Evolutionary conservation across 2,888 invertebrate species (phyloP).

Genomic region (Sesia bembeciformis): DNA sequence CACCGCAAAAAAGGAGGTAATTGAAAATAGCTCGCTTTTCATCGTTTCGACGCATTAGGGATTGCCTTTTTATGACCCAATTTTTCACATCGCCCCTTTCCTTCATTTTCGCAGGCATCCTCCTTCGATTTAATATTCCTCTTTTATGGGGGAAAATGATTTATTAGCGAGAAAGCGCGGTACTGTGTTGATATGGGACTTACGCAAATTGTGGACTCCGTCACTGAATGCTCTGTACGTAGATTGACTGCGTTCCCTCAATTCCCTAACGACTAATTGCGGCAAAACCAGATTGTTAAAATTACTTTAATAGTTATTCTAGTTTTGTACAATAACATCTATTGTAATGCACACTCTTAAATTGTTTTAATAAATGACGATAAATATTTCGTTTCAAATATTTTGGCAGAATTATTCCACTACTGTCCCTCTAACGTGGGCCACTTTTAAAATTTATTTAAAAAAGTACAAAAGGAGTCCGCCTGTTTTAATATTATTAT

Average conservation of each 20-base stretch:
- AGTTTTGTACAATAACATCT: too few relatives aligned
- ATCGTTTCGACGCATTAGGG: constrained; percentile 42
- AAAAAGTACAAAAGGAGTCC: too few relatives aligned
- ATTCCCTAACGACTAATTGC: background rate
- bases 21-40: constrained; percentile 49
- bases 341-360: too few relatives aligned
- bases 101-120: constrained; percentile 39
- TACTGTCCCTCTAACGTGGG: too few relatives aligned
- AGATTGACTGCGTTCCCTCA: constrained; percentile 5
- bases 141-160: constrained; percentile 54
- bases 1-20: constrained; percentile 16
- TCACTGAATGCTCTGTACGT: constrained; percentile 1
- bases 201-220: constrained; percentile 27
- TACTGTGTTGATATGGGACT: constrained; percentile 34
- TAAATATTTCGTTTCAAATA: too few relatives aligned
- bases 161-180: constrained; percentile 37
- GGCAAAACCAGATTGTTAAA: too few relatives aligned
- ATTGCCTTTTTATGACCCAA: constrained; percentile 59
- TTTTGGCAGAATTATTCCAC: too few relatives aligned
- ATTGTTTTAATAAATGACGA: too few relatives aligned
- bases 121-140: constrained; percentile 59
- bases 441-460: too few relatives aligned
- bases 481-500: too few relatives aligned
- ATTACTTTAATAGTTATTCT: too few relatives aligned
- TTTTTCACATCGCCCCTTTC: constrained; percentile 47